These are phyloP conservation scores for Eupristina koningsbergeri DNA, from an alignment of 1,140 invertebrate genomes.

Conservation along the genomic window DNA sequence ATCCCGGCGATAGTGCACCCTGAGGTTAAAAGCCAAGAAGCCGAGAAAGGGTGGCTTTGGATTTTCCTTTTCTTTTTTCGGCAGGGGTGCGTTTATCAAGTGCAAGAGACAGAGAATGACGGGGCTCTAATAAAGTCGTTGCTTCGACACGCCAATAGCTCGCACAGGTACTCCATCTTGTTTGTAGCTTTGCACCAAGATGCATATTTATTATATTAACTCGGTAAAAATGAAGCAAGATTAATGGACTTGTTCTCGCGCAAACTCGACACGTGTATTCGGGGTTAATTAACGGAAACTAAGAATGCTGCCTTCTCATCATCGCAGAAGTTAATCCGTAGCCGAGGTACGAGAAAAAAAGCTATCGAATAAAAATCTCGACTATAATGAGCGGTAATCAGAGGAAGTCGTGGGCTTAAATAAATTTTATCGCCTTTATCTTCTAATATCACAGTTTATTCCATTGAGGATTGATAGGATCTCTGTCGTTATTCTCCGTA, in stretches of 20 bases:
- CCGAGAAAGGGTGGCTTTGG: too few relatives aligned
- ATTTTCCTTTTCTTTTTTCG: too few relatives aligned
- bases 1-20: background rate
- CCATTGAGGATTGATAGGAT: too few relatives aligned
- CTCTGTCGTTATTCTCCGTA: too few relatives aligned
- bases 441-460: too few relatives aligned
- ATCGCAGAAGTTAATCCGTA: background rate
- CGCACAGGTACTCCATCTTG: background rate
- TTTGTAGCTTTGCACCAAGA: background rate
- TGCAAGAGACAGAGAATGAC: background rate
- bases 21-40: background rate
- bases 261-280: background rate
- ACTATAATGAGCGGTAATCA: too few relatives aligned
- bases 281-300: background rate
- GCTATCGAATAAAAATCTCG: too few relatives aligned
- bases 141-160: background rate
- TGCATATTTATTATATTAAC: background rate
- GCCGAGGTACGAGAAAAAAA: background rate
- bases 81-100: background rate
- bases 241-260: background rate
- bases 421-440: too few relatives aligned
- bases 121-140: background rate
- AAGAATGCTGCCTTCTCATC: background rate
- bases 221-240: background rate
- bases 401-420: too few relatives aligned